Conservation (phyloP, 2,888 invertebrate species). For the Norana najaformis region DNA sequence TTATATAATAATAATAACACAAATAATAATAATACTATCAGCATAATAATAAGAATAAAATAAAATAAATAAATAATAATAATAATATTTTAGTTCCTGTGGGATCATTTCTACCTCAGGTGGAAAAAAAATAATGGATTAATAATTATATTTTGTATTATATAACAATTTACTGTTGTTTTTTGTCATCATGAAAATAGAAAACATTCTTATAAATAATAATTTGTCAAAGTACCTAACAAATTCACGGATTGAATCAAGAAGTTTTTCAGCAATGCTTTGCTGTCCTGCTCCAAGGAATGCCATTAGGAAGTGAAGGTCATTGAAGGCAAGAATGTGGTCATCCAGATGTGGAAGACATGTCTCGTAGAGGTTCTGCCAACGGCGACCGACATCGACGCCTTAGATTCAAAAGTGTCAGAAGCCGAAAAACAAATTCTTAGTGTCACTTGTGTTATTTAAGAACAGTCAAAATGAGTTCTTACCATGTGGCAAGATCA, state of each 20-base stretch:
- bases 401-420: constrained; percentile 25
- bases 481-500: no score
- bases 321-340: constrained; percentile 65
- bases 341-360: constrained; percentile 62
- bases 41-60: no score
- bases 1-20: no score
- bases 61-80: no score
- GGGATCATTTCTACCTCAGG: no score
- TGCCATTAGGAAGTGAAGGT: constrained; percentile 62
- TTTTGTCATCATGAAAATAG: neutral
- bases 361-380: constrained; percentile 47
- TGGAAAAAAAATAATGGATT: no score
- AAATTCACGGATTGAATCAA: constrained; percentile 54
- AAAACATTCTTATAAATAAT: neutral
- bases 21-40: no score
- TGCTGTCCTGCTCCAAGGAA: constrained; percentile 56
- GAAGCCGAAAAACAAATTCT: no score
- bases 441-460: neutral
- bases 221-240: constrained; percentile 23
- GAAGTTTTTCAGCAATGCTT: constrained; percentile 49
- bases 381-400: constrained; percentile 54
- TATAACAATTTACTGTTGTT: neutral
- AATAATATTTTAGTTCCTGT: no score
- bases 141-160: no score
- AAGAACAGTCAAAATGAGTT: no score